Evolutionary conservation across 1,140 invertebrate genomes (phyloP), one percentile per base, ranked within the genome.

Genomic region (Akabosia matsudoensis): DNA sequence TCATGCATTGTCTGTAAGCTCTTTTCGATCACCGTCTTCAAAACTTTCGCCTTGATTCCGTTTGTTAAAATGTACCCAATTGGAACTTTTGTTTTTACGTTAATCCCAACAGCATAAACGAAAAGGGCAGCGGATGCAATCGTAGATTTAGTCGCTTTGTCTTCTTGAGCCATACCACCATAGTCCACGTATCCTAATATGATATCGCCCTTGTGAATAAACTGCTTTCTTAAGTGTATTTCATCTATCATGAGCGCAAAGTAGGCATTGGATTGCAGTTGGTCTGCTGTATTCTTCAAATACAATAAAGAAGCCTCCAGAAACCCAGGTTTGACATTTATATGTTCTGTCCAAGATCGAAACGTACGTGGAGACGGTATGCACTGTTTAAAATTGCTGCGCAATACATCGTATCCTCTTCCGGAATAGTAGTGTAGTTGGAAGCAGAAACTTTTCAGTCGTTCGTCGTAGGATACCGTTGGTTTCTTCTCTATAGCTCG

Each of bases 61-160:
- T 74, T 61, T 30, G 73, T 74, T 16, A 74, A 61, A n/a, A 74
- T 13, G 28, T 74, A 64, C 10, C 73, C 51, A 14, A 74, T 10
- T 34, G 73, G 73, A 30, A 70, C 13, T n/a, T 56, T 54, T 18
- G 24, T 10, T 14, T 13, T 22, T 7, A 26, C 73, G 61, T 74
- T 74, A 1, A 74, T 61, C 22, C 7, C 73, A 18, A 30, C 31
- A 10, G 51, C 73, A 3, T 16, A 14, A 7, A 74, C n/a, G 28
- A 74, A 74, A 1, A 74, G 33, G 22, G 73, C 51, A n/a, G n/a
- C n/a, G n/a, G n/a, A n/a, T n/a, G n/a, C n/a, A n/a, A n/a, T n/a
- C n/a, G n/a, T n/a, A 28, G 45, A 16, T 24, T 18, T 56, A 10
- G 71, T 22, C 31, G 24, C 22, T 24, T 64, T 31, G n/a, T 70